Base-by-base conservation (phyloP, 2,888 invertebrate genomes). In the Herminia tarsipennalis region DNA sequence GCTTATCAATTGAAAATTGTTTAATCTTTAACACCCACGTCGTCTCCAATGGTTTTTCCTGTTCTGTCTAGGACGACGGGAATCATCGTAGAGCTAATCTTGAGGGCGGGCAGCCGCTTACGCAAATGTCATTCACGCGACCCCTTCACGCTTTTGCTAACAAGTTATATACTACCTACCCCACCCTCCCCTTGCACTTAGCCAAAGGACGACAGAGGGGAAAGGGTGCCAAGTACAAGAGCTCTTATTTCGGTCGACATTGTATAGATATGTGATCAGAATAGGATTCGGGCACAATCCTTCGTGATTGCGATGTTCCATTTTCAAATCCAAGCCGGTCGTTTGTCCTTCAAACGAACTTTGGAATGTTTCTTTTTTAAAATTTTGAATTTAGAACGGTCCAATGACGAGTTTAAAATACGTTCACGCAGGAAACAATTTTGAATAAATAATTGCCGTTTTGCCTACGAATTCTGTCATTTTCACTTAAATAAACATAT, bases 41-140 rank as follows among this genome's bases (percentile, higher is more conserved):
- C 17, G 22, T 47, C 54, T 61, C 55, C 32, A 2, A 36, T 10
- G n/a, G 3, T 14, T 46, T 59, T 39, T 52, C 12, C 40, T 74
- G 62, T 70, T 64, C 66, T 40, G 58, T 68, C 61, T 60, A 61
- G 70, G 60, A 70, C 61, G 59, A 58, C 66, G 66, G 62, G 51
- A 70, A 78, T 73, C 67, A 74, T 75, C 72, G 69, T 56, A 58
- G 58, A 73, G 78, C 81, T 86, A 85, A 86, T 86, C 86, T 83
- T 78, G 63, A 78, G 78, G 82, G 84, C 72, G 76, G 78, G 71
- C 71, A 73, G 76, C 68, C 76, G 78, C 81, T 85, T 83, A 84
- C 78, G 81, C 78, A 84, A 86, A 86, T 83, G 86, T 81, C 81
- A 82, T 83, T 84, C 81, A 77, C 81, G 76, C 76, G 72, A 80